These are phyloP conservation scores for Pogoniulus pusillus DNA, from an alignment of 2,797 vertebrate species.

Conservation along the genomic window DNA sequence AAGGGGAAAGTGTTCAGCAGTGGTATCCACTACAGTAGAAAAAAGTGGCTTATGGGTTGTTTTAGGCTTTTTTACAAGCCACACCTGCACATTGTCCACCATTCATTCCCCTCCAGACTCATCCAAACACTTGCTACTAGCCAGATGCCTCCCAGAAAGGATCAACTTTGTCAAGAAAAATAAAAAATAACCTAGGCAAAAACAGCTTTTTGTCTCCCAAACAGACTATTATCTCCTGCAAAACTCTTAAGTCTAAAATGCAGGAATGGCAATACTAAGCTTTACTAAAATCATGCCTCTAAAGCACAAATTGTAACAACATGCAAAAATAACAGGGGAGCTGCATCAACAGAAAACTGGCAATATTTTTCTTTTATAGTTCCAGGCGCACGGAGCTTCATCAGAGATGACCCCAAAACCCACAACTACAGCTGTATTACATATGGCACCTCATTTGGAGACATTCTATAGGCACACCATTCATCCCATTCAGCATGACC, in stretches of 20 bases:
- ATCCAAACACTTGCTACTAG: neutral
- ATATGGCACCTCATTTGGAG: neutral
- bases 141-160: neutral
- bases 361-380: neutral
- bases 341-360: neutral
- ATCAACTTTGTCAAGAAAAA: neutral
- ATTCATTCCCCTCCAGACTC: neutral
- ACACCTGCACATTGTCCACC: neutral
- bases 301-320: neutral
- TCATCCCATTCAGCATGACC: too few species aligned
- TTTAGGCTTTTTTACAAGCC: neutral
- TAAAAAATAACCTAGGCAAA: neutral
- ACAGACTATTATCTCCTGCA: constrained; percentile 27
- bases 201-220: constrained; percentile 21
- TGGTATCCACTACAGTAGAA: accelerated
- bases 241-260: neutral
- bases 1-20: neutral
- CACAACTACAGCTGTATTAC: neutral
- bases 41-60: neutral
- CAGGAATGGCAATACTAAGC: neutral
- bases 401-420: neutral
- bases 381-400: neutral
- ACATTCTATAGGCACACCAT: neutral
- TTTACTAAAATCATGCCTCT: neutral
- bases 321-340: neutral